Evolutionary conservation across 2,113 vertebrate genomes (phyloP).

Genomic region (Cyprinodon tularosa): DNA sequence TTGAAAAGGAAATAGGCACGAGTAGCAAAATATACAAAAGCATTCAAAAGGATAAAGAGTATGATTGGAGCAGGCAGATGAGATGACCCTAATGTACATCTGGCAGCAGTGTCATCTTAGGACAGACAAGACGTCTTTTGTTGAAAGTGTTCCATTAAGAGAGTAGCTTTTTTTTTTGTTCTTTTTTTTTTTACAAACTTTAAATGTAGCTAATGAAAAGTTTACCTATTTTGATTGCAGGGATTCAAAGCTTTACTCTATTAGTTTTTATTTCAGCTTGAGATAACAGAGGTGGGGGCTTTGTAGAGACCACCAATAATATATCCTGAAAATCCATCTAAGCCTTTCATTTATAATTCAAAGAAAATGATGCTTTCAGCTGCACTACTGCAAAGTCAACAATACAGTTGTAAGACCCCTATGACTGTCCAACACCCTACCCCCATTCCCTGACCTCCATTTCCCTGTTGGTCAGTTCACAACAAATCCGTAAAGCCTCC

Average conservation of each 20-base stretch:
- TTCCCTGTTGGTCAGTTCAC: conserved; percentile 70
- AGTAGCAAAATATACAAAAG: conserved; percentile 60
- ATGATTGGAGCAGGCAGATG: conserved; percentile 41
- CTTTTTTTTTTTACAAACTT: neutral
- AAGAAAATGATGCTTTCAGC: conserved; percentile 19
- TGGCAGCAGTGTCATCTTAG: conserved; percentile 24
- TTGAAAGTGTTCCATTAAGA: conserved; percentile 7
- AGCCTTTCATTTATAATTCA: neutral
- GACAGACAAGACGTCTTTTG: conserved; percentile 43
- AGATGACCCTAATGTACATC: conserved; percentile 39
- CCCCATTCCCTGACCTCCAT: conserved; percentile 76
- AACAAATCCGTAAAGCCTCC: conserved; percentile 84
- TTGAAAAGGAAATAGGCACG: conserved; percentile 63
- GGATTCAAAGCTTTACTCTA: neutral
- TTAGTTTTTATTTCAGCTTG: neutral
- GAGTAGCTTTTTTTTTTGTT: neutral
- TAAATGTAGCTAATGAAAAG: neutral
- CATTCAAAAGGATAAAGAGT: conserved; percentile 37
- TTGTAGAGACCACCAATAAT: neutral
- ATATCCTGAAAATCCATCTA: neutral
- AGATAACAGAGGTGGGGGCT: neutral
- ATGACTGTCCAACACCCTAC: conserved; percentile 53
- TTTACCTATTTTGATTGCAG: neutral
- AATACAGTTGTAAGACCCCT: conserved; percentile 49
- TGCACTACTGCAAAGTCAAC: conserved; percentile 16